These are phyloP conservation scores for Tineola bisselliella DNA, from an alignment of 2,888 invertebrate species.

Conservation along the genomic window DNA sequence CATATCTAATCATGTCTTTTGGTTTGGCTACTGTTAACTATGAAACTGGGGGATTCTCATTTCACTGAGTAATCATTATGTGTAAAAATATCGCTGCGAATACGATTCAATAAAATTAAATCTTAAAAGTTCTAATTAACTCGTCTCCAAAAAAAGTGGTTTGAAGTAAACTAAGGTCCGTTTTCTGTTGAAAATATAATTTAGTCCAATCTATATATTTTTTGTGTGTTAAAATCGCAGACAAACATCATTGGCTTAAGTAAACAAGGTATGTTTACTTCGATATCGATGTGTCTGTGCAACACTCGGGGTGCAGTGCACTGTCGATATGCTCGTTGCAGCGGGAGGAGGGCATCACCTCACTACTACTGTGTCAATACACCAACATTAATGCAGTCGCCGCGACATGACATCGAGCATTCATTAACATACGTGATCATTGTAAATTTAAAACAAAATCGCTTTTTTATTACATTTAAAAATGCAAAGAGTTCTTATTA, in stretches of 20 bases:
- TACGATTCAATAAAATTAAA: too few relatives aligned
- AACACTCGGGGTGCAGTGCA: slow-evolving; percentile 12
- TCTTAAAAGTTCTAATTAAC: too few relatives aligned
- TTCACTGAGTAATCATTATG: too few relatives aligned
- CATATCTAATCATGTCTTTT: not conserved
- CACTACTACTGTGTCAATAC: slow-evolving; percentile 11
- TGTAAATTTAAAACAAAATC: not conserved
- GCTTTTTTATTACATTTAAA: not conserved
- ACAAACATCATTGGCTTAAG: not conserved
- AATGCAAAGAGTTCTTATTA: not conserved
- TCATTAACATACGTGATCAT: slow-evolving; percentile 1
- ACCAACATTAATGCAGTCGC: slow-evolving; percentile 12
- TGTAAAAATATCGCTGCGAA: too few relatives aligned
- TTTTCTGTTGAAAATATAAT: not conserved
- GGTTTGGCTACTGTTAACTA: too few relatives aligned
- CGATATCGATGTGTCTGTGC: not conserved
- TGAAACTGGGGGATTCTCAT: too few relatives aligned
- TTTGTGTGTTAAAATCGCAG: not conserved
- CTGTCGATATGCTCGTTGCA: not conserved
- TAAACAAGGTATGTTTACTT: not conserved
- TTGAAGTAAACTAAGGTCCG: too few relatives aligned
- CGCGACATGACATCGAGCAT: not conserved
- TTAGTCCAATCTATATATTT: not conserved
- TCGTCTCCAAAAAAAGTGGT: too few relatives aligned
- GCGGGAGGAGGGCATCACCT: not conserved